These are phyloP conservation scores for Armadillidium nasatum DNA, from an alignment of 1,140 invertebrate species.

Conservation along the genomic window DNA sequence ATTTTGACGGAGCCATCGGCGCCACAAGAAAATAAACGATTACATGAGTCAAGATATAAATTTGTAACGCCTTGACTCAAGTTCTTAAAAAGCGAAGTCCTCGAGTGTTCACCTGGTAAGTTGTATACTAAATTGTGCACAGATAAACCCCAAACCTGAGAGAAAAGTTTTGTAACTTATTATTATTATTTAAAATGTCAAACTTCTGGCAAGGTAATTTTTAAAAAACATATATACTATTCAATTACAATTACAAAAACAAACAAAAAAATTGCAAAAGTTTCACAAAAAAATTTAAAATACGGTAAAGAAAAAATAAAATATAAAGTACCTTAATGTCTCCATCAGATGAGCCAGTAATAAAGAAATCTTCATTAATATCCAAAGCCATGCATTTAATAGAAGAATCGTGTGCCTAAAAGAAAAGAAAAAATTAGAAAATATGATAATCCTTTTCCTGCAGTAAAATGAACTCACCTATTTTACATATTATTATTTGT, in stretches of 20 bases:
- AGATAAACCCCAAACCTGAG: conserved; percentile 85
- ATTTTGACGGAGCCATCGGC: conserved; percentile 99
- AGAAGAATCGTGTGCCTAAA: conserved; percentile 71
- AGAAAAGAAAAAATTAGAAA: conserved; percentile 6
- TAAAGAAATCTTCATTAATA: conserved; percentile 92
- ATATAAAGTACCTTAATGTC: conserved; percentile 81
- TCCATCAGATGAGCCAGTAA: conserved; percentile 93
- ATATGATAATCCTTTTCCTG: too few relatives aligned
- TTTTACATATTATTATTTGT: too few relatives aligned
- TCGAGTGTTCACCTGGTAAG: conserved; percentile 86
- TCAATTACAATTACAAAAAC: background rate
- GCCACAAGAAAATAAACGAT: conserved; percentile 92
- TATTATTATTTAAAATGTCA: background rate
- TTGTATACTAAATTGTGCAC: conserved; percentile 78
- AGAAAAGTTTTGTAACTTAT: conserved; percentile 38
- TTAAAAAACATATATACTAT: background rate
- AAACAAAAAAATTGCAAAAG: too few relatives aligned
- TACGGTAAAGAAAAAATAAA: background rate
- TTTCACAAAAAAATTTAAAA: too few relatives aligned
- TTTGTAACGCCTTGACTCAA: conserved; percentile 95
- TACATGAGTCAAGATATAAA: conserved; percentile 77
- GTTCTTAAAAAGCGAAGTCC: conserved; percentile 83
- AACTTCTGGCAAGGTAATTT: background rate
- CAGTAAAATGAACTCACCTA: too few relatives aligned
- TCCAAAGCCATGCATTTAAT: conserved; percentile 93